Conservation (phyloP, 1,140 invertebrate species). For the Lerema accius region DNA sequence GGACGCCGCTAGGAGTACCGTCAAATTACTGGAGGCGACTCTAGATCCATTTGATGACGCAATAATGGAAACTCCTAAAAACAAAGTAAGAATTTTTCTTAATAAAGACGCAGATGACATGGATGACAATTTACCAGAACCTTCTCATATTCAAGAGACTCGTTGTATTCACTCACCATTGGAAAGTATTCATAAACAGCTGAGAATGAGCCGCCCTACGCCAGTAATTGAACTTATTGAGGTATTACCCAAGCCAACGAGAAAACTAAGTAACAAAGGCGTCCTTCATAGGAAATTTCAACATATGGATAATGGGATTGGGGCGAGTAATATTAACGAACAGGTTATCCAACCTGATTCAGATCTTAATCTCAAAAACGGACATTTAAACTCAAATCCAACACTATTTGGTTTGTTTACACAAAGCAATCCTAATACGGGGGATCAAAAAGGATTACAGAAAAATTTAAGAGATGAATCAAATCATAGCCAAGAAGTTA, state of each 20-base stretch:
- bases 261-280: constrained; percentile 25
- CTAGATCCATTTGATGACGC: constrained; percentile 34
- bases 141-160: constrained; percentile 54
- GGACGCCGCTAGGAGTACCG: constrained; percentile 57
- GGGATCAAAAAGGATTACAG: not conserved
- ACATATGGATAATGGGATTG: constrained; percentile 50
- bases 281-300: constrained; percentile 39
- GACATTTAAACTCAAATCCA: constrained; percentile 35
- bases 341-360: constrained; percentile 20
- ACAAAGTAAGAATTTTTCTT: constrained; percentile 58
- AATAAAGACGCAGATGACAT: constrained; percentile 42
- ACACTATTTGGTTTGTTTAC: constrained; percentile 12
- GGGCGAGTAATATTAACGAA: constrained; percentile 56
- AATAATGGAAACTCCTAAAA: constrained; percentile 41
- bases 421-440: not conserved
- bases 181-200: constrained; percentile 31
- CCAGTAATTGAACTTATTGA: constrained; percentile 27
- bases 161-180: constrained; percentile 48
- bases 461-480: not conserved
- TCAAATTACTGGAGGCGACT: constrained; percentile 37
- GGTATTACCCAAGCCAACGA: constrained; percentile 27
- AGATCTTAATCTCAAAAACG: constrained; percentile 17
- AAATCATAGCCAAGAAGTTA: not conserved
- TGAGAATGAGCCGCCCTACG: constrained; percentile 8
- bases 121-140: constrained; percentile 47